Percentiles rank a stretch among this genome's conserved stretches.
phyloP scores from a whole-genome alignment of 2,888 invertebrate genomes.

The Phaedon cochleariae region DNA sequence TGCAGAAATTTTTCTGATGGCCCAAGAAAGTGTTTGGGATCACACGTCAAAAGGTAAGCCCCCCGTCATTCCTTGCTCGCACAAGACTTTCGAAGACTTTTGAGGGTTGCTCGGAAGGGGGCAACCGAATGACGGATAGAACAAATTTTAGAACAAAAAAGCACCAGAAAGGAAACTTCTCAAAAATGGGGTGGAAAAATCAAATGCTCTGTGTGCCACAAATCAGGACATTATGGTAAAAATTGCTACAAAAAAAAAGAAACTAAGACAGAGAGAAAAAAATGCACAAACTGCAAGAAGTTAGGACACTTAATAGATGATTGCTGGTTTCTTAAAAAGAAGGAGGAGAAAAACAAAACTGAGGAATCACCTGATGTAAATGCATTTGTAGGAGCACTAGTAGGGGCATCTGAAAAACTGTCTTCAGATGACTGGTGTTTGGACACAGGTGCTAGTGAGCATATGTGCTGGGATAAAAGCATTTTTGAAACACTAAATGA shows the following conservation, averaged over 20 bases:
- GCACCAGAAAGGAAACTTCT: slow-evolving; percentile 2
- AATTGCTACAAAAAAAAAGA: slow-evolving; percentile 2
- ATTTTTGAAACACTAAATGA: not conserved
- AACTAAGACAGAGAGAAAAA: not conserved
- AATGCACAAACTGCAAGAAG: not conserved
- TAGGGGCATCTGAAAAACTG: not conserved
- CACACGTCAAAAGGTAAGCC: too few relatives aligned
- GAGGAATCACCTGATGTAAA: not conserved
- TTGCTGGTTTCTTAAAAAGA: too few relatives aligned
- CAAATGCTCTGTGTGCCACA: not conserved
- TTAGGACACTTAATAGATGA: not conserved
- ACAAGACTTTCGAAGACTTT: too few relatives aligned
- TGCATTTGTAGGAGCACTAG: not conserved
- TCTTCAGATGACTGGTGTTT: not conserved
- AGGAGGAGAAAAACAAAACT: not conserved
- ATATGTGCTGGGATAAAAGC: not conserved
- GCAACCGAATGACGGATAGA: too few relatives aligned
- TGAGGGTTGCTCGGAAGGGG: too few relatives aligned
- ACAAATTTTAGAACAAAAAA: too few relatives aligned
- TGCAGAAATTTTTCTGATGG: too few relatives aligned
- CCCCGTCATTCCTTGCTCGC: too few relatives aligned
- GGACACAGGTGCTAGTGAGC: not conserved
- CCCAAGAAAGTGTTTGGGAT: too few relatives aligned
- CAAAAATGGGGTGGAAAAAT: slow-evolving; percentile 2
- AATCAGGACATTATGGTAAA: not conserved